Evolutionary conservation across 2,888 invertebrate genomes (phyloP), one percentile per base, ranked within the genome.

Genomic region (Drosophila anomalata): DNA sequence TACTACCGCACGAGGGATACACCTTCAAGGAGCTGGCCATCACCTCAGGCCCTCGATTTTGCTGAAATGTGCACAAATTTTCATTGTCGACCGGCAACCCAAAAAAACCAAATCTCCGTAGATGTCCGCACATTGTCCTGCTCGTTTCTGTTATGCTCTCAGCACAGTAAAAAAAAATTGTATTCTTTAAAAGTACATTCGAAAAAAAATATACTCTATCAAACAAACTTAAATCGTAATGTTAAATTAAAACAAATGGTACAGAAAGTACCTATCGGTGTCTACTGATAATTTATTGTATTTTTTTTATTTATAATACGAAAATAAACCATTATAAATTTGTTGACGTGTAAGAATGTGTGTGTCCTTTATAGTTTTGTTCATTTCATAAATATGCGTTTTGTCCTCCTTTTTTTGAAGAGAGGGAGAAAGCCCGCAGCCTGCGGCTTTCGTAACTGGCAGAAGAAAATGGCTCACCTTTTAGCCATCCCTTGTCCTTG

Each of bases 41-140:
- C 76, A 75, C 75, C 75, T 75, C 71, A 76, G 71, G 73, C 68
- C 54, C 65, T 68, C 48, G 46, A 63, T 88, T 85, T 57, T 84
- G 88, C 83, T 88, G 88, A 88, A 88, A 88, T 84, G 87, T 78
- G 84, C 89, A 88, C 87, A 84, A 88, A 84, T 84, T 84, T 87
- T 80, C 82, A 78, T 61, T 58, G 54, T 55, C 66, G 63, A 73
- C 79, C 84, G 73, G 73, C 78, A 71, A 61, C 63, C 56, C 71
- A 41, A 68, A 56, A 36, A 75, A 54, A 73, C 68, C 58, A 82
- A 84, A 88, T 88, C 86, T 73, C 73, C 86, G 66, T 83, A 73
- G 77, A 86, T 71, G 83, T 88, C 88, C 78, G 84, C 82, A 88
- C 88, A 79, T 86, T 86, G 84, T 87, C 72, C 73, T 55, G 42